Base-by-base conservation (phyloP, 2,113 vertebrate genomes). In the Clarias gariepinus region DNA sequence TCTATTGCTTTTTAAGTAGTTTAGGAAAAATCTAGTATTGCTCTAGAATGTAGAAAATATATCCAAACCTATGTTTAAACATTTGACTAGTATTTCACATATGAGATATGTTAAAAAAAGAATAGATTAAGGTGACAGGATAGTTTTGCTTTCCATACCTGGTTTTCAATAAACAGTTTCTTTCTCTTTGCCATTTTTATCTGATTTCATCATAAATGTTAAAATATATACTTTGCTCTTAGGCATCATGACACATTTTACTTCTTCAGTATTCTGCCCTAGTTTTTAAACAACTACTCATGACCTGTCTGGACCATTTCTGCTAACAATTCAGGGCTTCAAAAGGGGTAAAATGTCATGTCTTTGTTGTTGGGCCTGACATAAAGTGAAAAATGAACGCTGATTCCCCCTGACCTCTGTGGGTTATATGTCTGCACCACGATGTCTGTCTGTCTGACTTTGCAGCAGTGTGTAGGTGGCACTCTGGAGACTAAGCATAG, bases 391-490 rank as follows among this genome's bases (percentile, higher is more conserved):
- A 77, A 74, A 80, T 58, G 61, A 80, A 87, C 28, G 63, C 81
- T 81, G 53, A 58, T 64, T 79, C 23, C 55, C 60, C 60, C 83
- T 73, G 86, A 77, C 69, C 88, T 85, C 30, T 41, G 47, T 60
- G 71, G 82, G 85, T 66, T 64, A 83, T 57, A 64, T 18, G 81
- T 71, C 74, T 83, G 55, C 60, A 64, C 88, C 30, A 15, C 4
- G 28, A 53, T 83, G 69, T 64, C 80, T 87, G 69, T 64, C 80
- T 87, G 60, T 58, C 73, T 87, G 84, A 83, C 86, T 74, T 76
- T 87, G 86, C 89, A 89, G 89, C 83, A 87, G 47, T 53, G 83
- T 89, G 83, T 47, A 81, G 83, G 64, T 85, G 30, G 53, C 68
- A 74, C 83, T 58, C 83, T 74, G 21, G 69, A 84, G 66, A 73